phyloP scores from a whole-genome alignment of 2,113 vertebrate species.

The Xiphias gladius region DNA sequence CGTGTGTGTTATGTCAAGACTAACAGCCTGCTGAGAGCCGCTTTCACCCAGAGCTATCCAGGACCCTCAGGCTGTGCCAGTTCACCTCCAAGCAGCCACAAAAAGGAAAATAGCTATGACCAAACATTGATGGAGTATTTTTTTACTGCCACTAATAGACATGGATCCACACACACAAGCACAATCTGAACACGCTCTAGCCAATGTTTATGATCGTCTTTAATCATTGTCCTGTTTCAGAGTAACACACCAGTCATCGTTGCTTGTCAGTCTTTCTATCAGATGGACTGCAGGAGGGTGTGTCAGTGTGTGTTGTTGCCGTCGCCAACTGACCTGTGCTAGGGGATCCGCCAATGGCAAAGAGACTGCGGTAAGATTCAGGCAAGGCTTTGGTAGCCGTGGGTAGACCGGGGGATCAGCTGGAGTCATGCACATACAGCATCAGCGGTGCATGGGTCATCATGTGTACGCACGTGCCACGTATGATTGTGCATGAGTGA shows the following conservation, averaged over 20 bases:
- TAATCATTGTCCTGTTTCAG: slow-evolving; percentile 11
- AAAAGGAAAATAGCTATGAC: slow-evolving; percentile 53
- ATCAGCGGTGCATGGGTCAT: slow-evolving; percentile 44
- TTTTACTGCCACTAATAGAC: slow-evolving; percentile 30
- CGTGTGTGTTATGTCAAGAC: slow-evolving; percentile 75
- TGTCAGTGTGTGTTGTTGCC: slow-evolving; percentile 22
- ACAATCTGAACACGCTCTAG: slow-evolving; percentile 4
- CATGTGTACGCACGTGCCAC: slow-evolving; percentile 61
- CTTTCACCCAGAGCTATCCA: slow-evolving; percentile 64
- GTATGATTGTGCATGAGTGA: slow-evolving; percentile 67
- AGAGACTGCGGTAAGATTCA: slow-evolving; percentile 26
- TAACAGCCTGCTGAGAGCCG: slow-evolving; percentile 78
- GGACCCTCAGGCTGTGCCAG: slow-evolving; percentile 67
- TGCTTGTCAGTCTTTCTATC: slow-evolving; percentile 16
- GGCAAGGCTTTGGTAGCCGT: slow-evolving; percentile 11
- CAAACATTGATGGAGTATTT: slow-evolving; percentile 47
- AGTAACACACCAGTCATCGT: slow-evolving; percentile 19
- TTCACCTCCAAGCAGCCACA: slow-evolving; percentile 52
- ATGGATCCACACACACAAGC: slow-evolving; percentile 22
- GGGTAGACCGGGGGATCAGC: slow-evolving; percentile 66
- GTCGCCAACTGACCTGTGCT: slow-evolving; percentile 31
- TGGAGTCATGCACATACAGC: slow-evolving; percentile 55
- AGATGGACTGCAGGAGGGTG: slow-evolving; percentile 43
- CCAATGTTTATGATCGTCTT: slow-evolving; percentile 11
- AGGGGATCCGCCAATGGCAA: slow-evolving; percentile 34